A percentile compares a stretch with the other conserved stretches of the same genome.
Evolutionary conservation across 2,113 vertebrate genomes (phyloP).

Genomic region (Otus sunia): DNA sequence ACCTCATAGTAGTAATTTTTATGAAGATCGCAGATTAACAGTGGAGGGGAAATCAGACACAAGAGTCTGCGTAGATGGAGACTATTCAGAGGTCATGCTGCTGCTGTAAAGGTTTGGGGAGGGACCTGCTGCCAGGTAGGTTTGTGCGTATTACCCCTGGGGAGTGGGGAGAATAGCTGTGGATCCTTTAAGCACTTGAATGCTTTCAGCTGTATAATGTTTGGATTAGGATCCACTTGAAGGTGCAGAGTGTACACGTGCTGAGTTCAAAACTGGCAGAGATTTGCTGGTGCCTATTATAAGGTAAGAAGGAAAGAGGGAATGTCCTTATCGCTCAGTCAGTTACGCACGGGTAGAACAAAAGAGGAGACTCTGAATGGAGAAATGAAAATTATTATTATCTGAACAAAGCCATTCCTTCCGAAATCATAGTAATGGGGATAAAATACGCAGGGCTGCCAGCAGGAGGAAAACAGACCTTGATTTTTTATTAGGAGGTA

Average conservation of each 20-base stretch:
- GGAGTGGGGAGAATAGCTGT: background rate
- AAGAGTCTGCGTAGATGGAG: background rate
- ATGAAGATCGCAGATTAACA: background rate
- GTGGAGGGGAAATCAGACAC: background rate
- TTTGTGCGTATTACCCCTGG: background rate
- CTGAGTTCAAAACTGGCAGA: slow-evolving; percentile 1
- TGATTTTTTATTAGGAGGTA: background rate
- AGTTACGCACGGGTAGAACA: background rate
- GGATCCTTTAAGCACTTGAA: slow-evolving; percentile 11
- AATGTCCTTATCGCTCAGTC: slow-evolving; percentile 7
- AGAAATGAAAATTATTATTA: slow-evolving; percentile 4
- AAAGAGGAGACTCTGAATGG: background rate
- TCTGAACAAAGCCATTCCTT: background rate
- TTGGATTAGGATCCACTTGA: slow-evolving; percentile 52
- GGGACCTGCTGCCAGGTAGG: background rate
- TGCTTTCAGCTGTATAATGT: slow-evolving; percentile 27
- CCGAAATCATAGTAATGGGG: background rate
- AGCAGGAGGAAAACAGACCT: background rate
- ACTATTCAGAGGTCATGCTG: background rate
- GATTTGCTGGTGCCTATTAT: slow-evolving; percentile 26
- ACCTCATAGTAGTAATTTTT: background rate
- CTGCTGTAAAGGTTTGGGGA: background rate
- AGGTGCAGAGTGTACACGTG: slow-evolving; percentile 7
- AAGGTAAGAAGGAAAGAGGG: background rate
- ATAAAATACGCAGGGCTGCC: background rate